Evolutionary conservation across 2,888 invertebrate species (phyloP), one percentile per base, ranked within the genome.

Genomic region (Dryadula phaetusa): DNA sequence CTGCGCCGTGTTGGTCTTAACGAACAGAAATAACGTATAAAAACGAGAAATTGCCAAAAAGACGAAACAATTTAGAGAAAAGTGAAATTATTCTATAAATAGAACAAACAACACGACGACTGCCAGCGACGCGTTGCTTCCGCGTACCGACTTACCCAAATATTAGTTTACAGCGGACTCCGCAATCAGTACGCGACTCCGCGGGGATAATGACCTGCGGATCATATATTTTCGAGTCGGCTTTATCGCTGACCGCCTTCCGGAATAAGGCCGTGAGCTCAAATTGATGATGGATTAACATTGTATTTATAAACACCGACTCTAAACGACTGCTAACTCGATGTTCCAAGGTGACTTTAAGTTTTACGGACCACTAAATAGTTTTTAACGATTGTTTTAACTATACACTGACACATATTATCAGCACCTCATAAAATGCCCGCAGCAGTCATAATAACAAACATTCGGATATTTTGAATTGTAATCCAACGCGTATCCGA

Each of bases 181-280:
- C 37, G 54, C 37, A 34, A 34, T 20, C 37, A 22, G 49, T 47
- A 47, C 46, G 22, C n/a, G 18, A 37, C 34, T 34, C 12, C 6
- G 14, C 49, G 37, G 20, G 34, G 54, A 34, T 37, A 32, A 54
- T 37, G 34, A 54, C 32, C 54, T 49, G 25, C 20, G 54, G 7
- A 3, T 20, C 8, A 20, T 28, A 28, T 49, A 28, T 49, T 49
- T n/a, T 25, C 28, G 10, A 49, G n/a, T 7, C 49, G n/a, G 3
- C 25, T 49, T n/a, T n/a, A 49, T 25, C 49, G 25, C 49, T 49
- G 49, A 49, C 49, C 49, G 49, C 16, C 25, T 49, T 28, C n/a
- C 3, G n/a, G 6, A 49, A 49, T 10, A n/a, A 49, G 49, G 49
- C 28, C 49, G 49, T 1, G 28, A 25, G 25, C 28, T 25, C n/a